Evolutionary conservation across 1,140 invertebrate species (phyloP).

Genomic region (Drosophila triauraria): DNA sequence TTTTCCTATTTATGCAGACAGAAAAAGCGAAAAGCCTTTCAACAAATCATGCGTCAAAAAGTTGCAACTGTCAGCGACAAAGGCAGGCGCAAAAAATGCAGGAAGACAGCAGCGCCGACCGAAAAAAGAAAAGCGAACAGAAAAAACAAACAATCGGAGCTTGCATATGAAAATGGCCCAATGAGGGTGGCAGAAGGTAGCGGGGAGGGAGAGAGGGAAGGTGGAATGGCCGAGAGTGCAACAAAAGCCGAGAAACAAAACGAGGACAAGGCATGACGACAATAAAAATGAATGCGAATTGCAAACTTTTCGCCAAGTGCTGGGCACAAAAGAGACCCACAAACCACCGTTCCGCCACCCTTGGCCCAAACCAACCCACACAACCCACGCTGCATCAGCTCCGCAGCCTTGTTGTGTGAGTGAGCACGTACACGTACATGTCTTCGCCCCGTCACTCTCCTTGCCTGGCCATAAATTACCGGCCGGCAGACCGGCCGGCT

Average conservation of each 20-base stretch:
- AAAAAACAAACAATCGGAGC: conserved; percentile 31
- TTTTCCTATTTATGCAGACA: conserved; percentile 57
- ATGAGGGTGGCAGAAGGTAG: conserved; percentile 19
- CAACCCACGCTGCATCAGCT: conserved; percentile 58
- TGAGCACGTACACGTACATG: conserved; percentile 47
- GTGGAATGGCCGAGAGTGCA: conserved; percentile 60
- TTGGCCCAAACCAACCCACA: conserved; percentile 46
- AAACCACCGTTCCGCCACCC: neutral
- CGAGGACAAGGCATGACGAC: conserved; percentile 73
- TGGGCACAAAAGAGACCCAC: conserved; percentile 35
- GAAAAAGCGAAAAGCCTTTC: conserved; percentile 73
- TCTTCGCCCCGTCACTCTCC: conserved; percentile 43
- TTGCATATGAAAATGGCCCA: conserved; percentile 65
- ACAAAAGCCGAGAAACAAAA: conserved; percentile 52
- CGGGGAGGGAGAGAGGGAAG: neutral
- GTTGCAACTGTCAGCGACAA: conserved; percentile 76
- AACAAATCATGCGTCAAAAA: conserved; percentile 83
- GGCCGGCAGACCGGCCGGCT: conserved; percentile 69
- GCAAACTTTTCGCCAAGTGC: conserved; percentile 78
- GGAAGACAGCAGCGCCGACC: conserved; percentile 47
- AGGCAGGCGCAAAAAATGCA: conserved; percentile 44
- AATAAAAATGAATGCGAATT: conserved; percentile 81
- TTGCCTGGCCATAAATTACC: conserved; percentile 70
- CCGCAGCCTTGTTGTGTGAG: conserved; percentile 7
- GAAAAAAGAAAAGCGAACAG: conserved; percentile 27